Evolutionary conservation across 2,797 vertebrate genomes (phyloP), one percentile per base, ranked within the genome.

Genomic region (Potorous gilbertii): DNA sequence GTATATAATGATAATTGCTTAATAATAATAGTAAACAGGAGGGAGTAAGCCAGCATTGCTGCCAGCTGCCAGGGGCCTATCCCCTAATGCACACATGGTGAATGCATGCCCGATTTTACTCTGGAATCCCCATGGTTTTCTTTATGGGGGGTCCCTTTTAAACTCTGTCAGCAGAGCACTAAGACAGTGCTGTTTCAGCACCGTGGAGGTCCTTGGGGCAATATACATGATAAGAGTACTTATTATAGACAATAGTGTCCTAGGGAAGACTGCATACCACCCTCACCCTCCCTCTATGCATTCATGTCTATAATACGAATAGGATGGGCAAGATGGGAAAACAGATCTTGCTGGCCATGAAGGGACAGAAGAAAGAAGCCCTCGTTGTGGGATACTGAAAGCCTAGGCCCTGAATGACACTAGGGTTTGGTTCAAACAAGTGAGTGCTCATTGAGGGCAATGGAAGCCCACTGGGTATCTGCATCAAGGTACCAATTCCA

Each of bases 381-480:
- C 98, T 99, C 54, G 99, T 99, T 27, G 99, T 99, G 56, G 99
- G 99, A 40, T 99, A 99, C 91, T 99, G 99, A 98, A 99, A 99
- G 99, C 99, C 99, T 0, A 99, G 99, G 34, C 94, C 98, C 0
- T 92, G 97, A 56, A 99, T 99, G 99, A 99, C 95, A 0, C 99
- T 99, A 55, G 99, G 99, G 57, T 99, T 99, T 94, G 99, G 99
- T 98, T 99, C 99, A 18, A 99, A 99, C 98, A 99, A 99, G 0
- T 99, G 99, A 93, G 99, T 99, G 90, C 99, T 99, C 94, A 99
- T 99, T 9, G 99, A 99, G 98, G 99, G 99, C 62, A 99, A 99
- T 0, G 99, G 99, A 29, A 99, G 99, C 98, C 99, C 99, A 0
- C 97, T 99, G 31, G 99, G 99, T 93, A 99, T 99, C 31, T 99